phyloP scores from a whole-genome alignment of 2,113 vertebrate species.

The Prinia subflava region DNA sequence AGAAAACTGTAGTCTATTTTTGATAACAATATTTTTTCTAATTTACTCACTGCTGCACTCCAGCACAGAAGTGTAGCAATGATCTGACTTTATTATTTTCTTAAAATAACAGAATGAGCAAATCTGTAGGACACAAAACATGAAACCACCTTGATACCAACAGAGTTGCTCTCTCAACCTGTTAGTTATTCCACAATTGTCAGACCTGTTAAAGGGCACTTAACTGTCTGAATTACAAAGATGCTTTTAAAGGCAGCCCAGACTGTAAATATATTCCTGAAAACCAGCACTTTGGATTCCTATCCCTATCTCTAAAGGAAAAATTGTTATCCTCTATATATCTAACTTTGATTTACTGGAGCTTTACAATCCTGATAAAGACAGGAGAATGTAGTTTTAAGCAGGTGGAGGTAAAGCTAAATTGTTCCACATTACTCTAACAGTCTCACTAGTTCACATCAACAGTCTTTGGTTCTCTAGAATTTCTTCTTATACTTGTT shows the following conservation, averaged over 20 bases:
- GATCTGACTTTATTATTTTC: neutral
- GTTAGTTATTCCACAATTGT: neutral
- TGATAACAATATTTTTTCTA: neutral
- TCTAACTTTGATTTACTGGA: neutral
- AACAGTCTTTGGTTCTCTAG: neutral
- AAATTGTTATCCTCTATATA: neutral
- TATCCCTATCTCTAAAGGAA: neutral
- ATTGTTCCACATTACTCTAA: neutral
- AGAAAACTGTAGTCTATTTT: neutral
- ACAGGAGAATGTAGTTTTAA: neutral
- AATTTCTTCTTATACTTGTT: neutral
- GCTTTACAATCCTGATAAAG: neutral
- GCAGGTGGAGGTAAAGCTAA: neutral
- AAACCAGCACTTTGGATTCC: neutral
- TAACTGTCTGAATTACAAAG: neutral
- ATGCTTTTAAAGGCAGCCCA: neutral
- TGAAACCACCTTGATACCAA: neutral
- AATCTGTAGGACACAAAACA: neutral
- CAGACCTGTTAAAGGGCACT: neutral
- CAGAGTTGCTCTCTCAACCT: neutral
- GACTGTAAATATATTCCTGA: neutral
- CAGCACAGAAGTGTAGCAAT: neutral
- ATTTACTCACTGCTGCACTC: neutral
- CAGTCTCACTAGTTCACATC: neutral
- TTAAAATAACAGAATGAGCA: neutral